Evolutionary conservation across 2,113 vertebrate species (phyloP), one percentile per base, ranked within the genome.

Genomic region (Felis chaus): DNA sequence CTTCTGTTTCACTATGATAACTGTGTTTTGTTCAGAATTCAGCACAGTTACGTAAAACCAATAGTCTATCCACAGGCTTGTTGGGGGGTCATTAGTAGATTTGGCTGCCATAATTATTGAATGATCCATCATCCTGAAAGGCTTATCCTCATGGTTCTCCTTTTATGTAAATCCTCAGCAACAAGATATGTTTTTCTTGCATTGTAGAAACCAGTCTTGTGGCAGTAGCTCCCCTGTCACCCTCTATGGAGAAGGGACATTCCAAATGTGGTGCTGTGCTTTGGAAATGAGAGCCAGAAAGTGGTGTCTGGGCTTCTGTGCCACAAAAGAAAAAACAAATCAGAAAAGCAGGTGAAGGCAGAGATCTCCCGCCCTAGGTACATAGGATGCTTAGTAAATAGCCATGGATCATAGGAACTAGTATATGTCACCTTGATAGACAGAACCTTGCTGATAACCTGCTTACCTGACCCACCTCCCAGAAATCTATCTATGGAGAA

Each of bases 1-100:
- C 97, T 97, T 96, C 97, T 98, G 96, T 94, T 97, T 95, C 83
- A 45, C 80, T 83, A 27, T 88, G 86, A 98, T 96, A 97, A 92
- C 92, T 97, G 50, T 93, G 93, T 96, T 97, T 81, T 27, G 6
- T 87, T 92, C 29, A 61, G 92, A 96, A 94, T 86, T 76, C 82
- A 91, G 36, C 76, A 92, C 61, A 69, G n/a, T 78, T 96, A 55
- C 48, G 45, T 73, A 92, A 94, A 97, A 89, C 50, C 50, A 53
- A n/a, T 41, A 93, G 45, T 92, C 69, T 68, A 61, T 71, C 53
- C 48, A 76, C 33, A 94, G 80, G 68, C 21, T 81, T 82, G 45
- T 68, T 76, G n/a, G 50, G 66, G 16, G 65, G 53, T 92, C 65
- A 68, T 95, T 96, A 82, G 89, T 39, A 92, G 79, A 36, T 86